phyloP scores from a whole-genome alignment of 2,888 invertebrate genomes.

The Dorcus hopei region DNA sequence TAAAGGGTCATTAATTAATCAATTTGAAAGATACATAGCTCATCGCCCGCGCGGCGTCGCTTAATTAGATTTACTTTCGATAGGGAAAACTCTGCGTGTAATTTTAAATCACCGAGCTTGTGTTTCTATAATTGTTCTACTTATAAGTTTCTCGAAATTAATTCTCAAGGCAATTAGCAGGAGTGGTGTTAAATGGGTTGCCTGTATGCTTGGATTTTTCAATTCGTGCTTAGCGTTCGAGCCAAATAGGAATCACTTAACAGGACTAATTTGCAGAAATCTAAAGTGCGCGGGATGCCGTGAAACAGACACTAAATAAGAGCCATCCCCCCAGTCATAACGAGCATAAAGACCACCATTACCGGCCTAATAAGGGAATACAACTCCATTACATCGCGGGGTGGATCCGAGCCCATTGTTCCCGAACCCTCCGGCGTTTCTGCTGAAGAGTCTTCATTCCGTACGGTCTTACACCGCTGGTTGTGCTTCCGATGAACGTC shows the following conservation, averaged over 20 bases:
- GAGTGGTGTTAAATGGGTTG: too few species aligned
- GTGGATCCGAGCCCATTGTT: slow-evolving; percentile 34
- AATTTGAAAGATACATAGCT: too few species aligned
- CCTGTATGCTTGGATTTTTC: neutral
- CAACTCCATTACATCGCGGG: slow-evolving; percentile 40
- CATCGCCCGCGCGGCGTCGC: too few species aligned
- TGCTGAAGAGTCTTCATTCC: slow-evolving; percentile 37
- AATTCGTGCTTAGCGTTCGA: neutral
- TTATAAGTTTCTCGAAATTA: too few species aligned
- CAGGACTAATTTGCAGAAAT: slow-evolving; percentile 37
- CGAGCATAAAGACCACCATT: slow-evolving; percentile 45
- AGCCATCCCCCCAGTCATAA: slow-evolving; percentile 36
- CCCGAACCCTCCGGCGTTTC: slow-evolving; percentile 35
- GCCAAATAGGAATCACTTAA: slow-evolving; percentile 13
- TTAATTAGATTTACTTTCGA: too few species aligned
- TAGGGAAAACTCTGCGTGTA: too few species aligned
- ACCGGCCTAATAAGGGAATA: slow-evolving; percentile 44
- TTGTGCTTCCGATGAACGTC: slow-evolving; percentile 9
- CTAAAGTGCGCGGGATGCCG: slow-evolving; percentile 35
- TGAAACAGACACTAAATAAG: slow-evolving; percentile 45
- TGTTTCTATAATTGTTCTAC: too few species aligned
- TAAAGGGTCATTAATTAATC: slow-evolving; percentile 10
- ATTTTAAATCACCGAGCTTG: too few species aligned
- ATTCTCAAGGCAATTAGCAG: too few species aligned
- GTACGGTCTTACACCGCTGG: slow-evolving; percentile 13